Evolutionary conservation across 2,888 invertebrate genomes (phyloP).

Genomic region (Ormyrus nitidulus): DNA sequence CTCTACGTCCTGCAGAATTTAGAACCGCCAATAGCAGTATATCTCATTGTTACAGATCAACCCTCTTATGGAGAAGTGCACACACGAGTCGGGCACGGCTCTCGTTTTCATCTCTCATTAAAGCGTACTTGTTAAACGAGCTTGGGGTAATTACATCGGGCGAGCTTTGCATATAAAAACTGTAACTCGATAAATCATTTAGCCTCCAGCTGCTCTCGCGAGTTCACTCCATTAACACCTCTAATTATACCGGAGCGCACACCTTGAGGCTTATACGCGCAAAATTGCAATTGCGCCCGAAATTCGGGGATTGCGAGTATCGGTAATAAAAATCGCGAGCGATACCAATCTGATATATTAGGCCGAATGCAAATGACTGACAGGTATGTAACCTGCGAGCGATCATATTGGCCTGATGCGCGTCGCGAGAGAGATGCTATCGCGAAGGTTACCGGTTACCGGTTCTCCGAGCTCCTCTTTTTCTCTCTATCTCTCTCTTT

Average conservation of each 20-base stretch:
- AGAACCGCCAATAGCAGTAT: no score
- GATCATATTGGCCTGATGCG: conserved; percentile 19
- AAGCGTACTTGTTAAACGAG: background rate
- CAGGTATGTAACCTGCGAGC: background rate
- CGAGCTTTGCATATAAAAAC: background rate
- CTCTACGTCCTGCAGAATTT: no score
- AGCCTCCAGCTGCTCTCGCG: background rate
- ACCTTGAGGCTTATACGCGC: background rate
- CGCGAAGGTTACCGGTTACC: background rate
- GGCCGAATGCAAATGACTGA: conserved; percentile 29
- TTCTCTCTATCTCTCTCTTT: conserved; percentile 2
- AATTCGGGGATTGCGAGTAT: conserved; percentile 7
- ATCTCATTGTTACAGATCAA: no score
- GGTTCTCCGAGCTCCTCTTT: background rate
- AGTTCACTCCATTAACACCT: conserved; percentile 29
- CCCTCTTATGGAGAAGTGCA: no score
- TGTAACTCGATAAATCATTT: conserved; percentile 23
- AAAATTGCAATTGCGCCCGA: background rate
- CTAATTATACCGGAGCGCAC: conserved; percentile 4
- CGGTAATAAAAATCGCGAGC: background rate
- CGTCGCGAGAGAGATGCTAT: background rate
- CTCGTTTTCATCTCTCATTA: background rate
- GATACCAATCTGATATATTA: no score
- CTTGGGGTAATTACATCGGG: background rate
- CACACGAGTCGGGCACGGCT: background rate